Evolutionary conservation across 2,113 vertebrate genomes (phyloP).

Genomic region (Ploceus nigricollis): DNA sequence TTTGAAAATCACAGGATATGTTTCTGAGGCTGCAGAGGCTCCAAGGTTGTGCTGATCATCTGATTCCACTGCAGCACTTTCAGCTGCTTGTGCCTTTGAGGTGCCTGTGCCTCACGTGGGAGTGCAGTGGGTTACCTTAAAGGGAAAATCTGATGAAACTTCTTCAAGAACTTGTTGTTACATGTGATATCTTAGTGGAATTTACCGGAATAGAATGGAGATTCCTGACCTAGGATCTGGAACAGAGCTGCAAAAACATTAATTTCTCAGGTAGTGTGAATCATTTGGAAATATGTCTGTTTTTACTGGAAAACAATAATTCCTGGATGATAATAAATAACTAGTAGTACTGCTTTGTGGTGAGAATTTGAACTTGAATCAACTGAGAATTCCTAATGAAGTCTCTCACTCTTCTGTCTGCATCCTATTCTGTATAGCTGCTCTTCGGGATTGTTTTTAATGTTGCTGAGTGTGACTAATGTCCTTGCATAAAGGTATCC

Average conservation of each 20-base stretch:
- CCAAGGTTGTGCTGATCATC: slow-evolving; percentile 38
- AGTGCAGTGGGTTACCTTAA: slow-evolving; percentile 53
- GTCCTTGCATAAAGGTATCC: neutral
- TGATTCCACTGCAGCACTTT: slow-evolving; percentile 65
- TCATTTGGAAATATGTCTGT: slow-evolving; percentile 7
- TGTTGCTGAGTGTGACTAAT: neutral
- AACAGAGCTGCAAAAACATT: slow-evolving; percentile 23
- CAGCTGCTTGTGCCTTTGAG: slow-evolving; percentile 27
- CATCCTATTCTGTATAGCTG: neutral
- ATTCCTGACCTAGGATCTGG: slow-evolving; percentile 46
- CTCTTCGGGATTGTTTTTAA: neutral
- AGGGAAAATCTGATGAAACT: slow-evolving; percentile 58
- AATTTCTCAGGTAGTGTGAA: slow-evolving; percentile 44
- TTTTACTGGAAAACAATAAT: neutral
- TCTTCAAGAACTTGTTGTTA: slow-evolving; percentile 63
- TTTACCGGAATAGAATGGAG: slow-evolving; percentile 46
- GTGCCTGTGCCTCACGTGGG: slow-evolving; percentile 41
- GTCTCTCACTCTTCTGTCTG: neutral
- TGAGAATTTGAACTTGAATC: neutral
- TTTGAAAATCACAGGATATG: neutral
- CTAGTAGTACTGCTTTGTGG: neutral
- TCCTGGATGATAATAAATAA: neutral
- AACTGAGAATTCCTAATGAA: neutral
- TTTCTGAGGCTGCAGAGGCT: slow-evolving; percentile 35
- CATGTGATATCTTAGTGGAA: slow-evolving; percentile 51